phyloP scores from a whole-genome alignment of 2,888 invertebrate species.

The Acleris literana region DNA sequence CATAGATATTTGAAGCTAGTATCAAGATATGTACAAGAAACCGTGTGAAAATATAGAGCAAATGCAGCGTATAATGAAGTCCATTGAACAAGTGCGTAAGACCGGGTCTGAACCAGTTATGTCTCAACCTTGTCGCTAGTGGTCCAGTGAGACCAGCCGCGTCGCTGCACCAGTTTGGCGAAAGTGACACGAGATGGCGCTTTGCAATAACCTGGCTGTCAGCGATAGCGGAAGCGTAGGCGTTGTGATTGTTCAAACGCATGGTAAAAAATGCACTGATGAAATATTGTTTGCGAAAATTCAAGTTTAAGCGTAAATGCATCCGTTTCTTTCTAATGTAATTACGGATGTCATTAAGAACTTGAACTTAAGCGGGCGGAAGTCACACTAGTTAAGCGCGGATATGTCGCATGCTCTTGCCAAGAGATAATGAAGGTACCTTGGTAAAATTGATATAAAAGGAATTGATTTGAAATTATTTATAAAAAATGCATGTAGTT shows the following conservation, averaged over 20 bases:
- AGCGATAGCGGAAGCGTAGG: slow-evolving; percentile 17
- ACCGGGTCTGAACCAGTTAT: slow-evolving; percentile 57
- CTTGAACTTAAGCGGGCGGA: no score
- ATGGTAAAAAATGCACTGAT: not conserved
- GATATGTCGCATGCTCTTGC: no score
- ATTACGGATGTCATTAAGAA: no score
- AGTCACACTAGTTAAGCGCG: no score
- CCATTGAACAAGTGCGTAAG: slow-evolving; percentile 52
- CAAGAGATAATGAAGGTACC: no score
- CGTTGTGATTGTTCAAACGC: not conserved
- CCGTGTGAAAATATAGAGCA: slow-evolving; percentile 19
- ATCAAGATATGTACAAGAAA: slow-evolving; percentile 9
- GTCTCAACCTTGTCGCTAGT: slow-evolving; percentile 80
- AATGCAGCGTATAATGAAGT: slow-evolving; percentile 8
- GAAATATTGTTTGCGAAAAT: no score
- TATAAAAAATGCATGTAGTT: no score
- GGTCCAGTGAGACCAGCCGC: slow-evolving; percentile 73
- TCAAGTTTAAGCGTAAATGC: not conserved
- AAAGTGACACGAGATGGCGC: slow-evolving; percentile 63
- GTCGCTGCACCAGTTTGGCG: slow-evolving; percentile 69
- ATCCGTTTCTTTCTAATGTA: not conserved
- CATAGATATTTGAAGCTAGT: not conserved
- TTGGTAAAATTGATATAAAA: no score
- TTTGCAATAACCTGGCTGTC: not conserved
- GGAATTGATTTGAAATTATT: not conserved